phyloP scores from a whole-genome alignment of 2,888 invertebrate genomes.

The Cryptus armator region DNA sequence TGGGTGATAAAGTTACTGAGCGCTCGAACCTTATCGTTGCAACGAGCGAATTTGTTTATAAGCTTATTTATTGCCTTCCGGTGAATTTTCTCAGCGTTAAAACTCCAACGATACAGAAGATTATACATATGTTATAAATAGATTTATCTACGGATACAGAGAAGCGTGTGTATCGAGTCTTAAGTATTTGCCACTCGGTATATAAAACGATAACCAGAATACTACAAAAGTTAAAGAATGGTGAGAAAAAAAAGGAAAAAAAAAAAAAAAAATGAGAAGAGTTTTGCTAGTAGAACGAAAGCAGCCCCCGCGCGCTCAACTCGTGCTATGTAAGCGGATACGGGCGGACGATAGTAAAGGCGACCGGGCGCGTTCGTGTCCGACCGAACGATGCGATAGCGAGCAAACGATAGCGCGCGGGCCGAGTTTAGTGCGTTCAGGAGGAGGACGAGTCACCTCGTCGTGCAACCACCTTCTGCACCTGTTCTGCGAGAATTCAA shows the following conservation, averaged over 20 bases:
- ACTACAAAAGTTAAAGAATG: background rate
- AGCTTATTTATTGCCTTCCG: conserved; percentile 32
- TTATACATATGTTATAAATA: no score
- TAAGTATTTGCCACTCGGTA: background rate
- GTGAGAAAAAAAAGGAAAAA: background rate
- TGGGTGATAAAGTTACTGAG: conserved; percentile 33
- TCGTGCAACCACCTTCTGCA: conserved; percentile 36
- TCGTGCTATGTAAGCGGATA: conserved; percentile 60
- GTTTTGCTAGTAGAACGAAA: conserved; percentile 30
- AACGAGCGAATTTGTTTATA: conserved; percentile 20
- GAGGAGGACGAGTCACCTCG: conserved; percentile 28
- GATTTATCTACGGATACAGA: background rate
- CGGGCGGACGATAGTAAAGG: conserved; percentile 60
- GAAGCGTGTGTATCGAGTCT: background rate
- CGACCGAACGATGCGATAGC: conserved; percentile 57
- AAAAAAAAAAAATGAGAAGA: conserved; percentile 17
- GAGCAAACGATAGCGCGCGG: conserved; percentile 53
- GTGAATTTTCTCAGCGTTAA: background rate
- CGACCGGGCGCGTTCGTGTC: conserved; percentile 49
- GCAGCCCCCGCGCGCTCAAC: conserved; percentile 21
- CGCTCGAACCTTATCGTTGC: background rate
- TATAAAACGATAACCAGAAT: background rate
- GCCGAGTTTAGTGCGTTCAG: conserved; percentile 39
- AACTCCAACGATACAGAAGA: background rate
- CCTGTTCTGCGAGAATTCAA: conserved; percentile 32